Base-by-base conservation (phyloP, 2,113 vertebrate species). In the Amphiprion ocellaris region DNA sequence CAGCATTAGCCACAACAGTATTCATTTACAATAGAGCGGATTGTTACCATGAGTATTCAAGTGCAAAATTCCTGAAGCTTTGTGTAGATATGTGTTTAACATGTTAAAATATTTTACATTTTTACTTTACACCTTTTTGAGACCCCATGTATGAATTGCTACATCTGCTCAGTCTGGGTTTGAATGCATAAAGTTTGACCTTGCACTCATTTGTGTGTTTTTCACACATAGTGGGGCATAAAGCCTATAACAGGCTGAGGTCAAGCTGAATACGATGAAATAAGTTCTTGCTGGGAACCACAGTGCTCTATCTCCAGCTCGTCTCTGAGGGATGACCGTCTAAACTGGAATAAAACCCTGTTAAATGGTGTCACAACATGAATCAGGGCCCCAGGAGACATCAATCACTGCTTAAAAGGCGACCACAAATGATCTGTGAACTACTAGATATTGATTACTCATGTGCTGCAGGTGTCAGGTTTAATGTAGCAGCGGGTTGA, bases 341-440 rank as follows among this genome's bases (percentile, higher is more conserved):
- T 94, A 95, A 95, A 96, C 96, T 93, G 95, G 96, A 95, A 95
- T 95, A 95, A 95, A 96, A 96, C 94, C 95, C 96, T 94, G 95
- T 96, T 96, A 96, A 97, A 97, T 92, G 94, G 94, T 95, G 95
- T 97, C 96, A 96, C 96, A 95, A 96, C 97, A 96, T 97, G 96
- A 97, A 97, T 97, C 96, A 96, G 95, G 90, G 94, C 87, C 94
- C 93, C 94, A 89, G 92, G 94, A 96, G 95, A 95, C 96, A 97
- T 98, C 96, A 96, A 97, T 99, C 98, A 98, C 93, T 56, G 92
- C 95, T 95, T 95, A 95, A 96, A 95, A 96, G 95, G 96, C 97
- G 96, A 97, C 97, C 97, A 97, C 96, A 96, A 97, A 98, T 98
- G 97, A 98, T 98, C 95, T 98, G 98, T 97, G 97, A 97, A 97